Base-by-base conservation (phyloP, 2,888 invertebrate genomes). In the Agrochola litura region DNA sequence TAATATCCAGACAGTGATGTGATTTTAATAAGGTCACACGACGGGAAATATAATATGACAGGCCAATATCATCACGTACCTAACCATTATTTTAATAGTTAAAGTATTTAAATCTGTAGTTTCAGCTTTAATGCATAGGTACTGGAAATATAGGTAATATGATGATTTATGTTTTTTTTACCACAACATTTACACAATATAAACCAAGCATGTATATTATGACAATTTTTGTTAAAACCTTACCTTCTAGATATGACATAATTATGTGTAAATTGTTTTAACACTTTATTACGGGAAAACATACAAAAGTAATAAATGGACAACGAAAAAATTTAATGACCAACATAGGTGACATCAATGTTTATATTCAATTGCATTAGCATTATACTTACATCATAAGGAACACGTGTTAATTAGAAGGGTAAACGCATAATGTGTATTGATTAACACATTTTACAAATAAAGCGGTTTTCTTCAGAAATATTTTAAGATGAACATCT, bases 11-110 rank as follows among this genome's bases (percentile, higher is more conserved):
- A 60, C 30, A 61, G 30, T 60, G 68, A 61, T 25, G 16, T 73
- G 41, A 43, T 49, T 30, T 65, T 64, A 68, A 67, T 72, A 72
- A 60, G 58, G 71, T 68, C 66, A 81, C 60, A 14, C 14, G 41
- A 37, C 54, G 19, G 14, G 49, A 30, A 58, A 66, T 60, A 9
- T 37, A 76, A 30, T 37, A 52, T 77, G 16, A 41, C 30, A 64
- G 43, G 22, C n/a, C 6, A 52, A 37, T 49, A 41, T 16, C 19
- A 25, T 37, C 67, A 67, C 2, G 14, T 10, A 37, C 67, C 6
- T 54, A 54, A 22, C 3, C n/a, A n/a, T 37, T 68, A 6, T 37
- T 37, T 52, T 22, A 52, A 12, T 30, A 60, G 37, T 37, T 37
- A 60, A 37, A 60, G 25, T 19, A 19, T 30, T 60, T 0, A 60